A percentile compares a stretch with the other conserved stretches of the same genome.
phyloP scores from a whole-genome alignment of 2,888 invertebrate species.

The Caenorhabditis becei region DNA sequence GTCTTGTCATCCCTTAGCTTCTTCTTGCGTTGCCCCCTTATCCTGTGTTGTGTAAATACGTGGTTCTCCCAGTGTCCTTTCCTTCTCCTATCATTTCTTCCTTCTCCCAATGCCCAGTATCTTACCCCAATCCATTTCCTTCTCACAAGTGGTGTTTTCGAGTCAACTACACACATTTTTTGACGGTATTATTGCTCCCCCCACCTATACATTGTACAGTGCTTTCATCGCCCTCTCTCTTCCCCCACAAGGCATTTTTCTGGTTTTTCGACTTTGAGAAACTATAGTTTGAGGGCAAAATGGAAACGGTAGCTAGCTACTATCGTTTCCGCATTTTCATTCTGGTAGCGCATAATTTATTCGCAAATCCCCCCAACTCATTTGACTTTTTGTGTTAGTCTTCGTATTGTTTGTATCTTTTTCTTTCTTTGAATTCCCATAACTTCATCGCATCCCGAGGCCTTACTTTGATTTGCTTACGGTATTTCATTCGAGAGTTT shows the following conservation, averaged over 20 bases:
- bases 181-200: constrained; percentile 39
- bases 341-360: constrained; percentile 17
- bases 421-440: constrained; percentile 7
- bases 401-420: not conserved
- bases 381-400: not conserved
- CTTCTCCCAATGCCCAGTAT: constrained; percentile 45
- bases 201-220: constrained; percentile 46
- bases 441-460: constrained; percentile 41
- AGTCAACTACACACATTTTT: constrained; percentile 47
- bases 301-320: too few relatives aligned
- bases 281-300: not conserved
- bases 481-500: constrained; percentile 39
- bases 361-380: too few relatives aligned
- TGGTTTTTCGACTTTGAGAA: constrained; percentile 20
- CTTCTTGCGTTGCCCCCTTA: constrained; percentile 13
- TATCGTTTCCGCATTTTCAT: not conserved
- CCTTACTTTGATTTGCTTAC: constrained; percentile 64
- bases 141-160: constrained; percentile 17
- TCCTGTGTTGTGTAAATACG: constrained; percentile 66
- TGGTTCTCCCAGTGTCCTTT: constrained; percentile 25
- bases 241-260: constrained; percentile 38
- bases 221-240: constrained; percentile 35
- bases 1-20: not conserved
- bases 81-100: constrained; percentile 8
- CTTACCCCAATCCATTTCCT: constrained; percentile 25